Base-by-base conservation (phyloP, 2,113 vertebrate species). In the Nothoprocta pentlandii region DNA sequence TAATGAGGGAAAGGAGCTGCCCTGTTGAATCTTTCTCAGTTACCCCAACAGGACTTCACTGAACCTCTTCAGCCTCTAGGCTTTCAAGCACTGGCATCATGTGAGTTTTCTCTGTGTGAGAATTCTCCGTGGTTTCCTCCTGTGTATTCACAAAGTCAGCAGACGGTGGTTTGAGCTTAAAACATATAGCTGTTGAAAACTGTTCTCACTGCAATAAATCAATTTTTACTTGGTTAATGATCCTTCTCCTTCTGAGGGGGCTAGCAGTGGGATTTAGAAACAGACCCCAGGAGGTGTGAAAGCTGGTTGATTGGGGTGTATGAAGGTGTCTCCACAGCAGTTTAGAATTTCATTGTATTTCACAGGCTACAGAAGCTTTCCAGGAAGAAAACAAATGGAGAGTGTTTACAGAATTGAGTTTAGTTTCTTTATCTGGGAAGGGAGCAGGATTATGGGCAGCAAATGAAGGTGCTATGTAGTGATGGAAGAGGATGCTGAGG, bases 151-250 rank as follows among this genome's bases (percentile, higher is more conserved):
- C 41, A 88, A 94, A 80, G 92, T 92, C 90, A 96, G 85, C 79
- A 80, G 82, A 47, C 80, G 70, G 76, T 71, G 49, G 61, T 64
- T 90, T 91, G 79, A 76, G 61, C 76, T 90, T 91, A 80, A 23
- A 93, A 62, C 78, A 89, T 42, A 23, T 19, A 85, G 61, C 32
- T 83, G 36, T 32, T 78, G 79, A 89, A 87, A 70, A 32, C 44
- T 92, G 80, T 95, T 85, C 76, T 94, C 85, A 64, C 73, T 11
- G 11, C 73, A 88, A 64, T 89, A 66, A 86, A 90, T 83, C 54
- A 88, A 85, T 93, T 94, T 90, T 94, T 93, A 36, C 85, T 85
- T 89, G 91, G 85, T 67, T 94, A 96, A 93, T 82, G 54, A 87
- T 80, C 46, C 49, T 89, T 90, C 75, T 88, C 64, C 51, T 83